phyloP scores from a whole-genome alignment of 2,113 vertebrate genomes.

The Sinocyclocheilus rhinocerous region DNA sequence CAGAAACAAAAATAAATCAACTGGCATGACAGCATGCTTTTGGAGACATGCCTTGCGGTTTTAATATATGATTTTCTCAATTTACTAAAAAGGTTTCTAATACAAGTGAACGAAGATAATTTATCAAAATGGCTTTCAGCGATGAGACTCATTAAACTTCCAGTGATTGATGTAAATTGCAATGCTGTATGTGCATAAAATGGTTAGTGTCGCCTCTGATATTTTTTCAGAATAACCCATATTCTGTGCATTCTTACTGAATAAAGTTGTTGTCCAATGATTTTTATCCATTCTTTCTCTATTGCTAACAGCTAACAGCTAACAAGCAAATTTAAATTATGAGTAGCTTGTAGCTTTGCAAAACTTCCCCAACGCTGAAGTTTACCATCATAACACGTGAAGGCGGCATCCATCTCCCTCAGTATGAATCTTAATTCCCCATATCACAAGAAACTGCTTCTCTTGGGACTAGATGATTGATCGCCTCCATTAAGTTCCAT shows the following conservation, averaged over 20 bases:
- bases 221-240: background rate
- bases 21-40: background rate
- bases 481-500: conserved; percentile 58
- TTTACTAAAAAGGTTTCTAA: conserved; percentile 15
- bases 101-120: conserved; percentile 6
- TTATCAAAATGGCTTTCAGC: conserved; percentile 1
- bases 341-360: background rate
- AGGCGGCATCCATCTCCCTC: background rate
- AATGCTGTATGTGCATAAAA: background rate
- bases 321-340: background rate
- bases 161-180: conserved; percentile 12
- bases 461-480: conserved; percentile 61
- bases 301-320: background rate
- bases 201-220: background rate
- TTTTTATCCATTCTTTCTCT: background rate
- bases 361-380: background rate
- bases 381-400: background rate
- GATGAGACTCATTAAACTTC: background rate
- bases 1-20: conserved; percentile 20
- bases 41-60: background rate
- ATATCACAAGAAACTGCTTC: conserved; percentile 50
- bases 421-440: conserved; percentile 31
- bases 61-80: conserved; percentile 20
- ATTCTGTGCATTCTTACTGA: background rate
- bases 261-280: background rate